Evolutionary conservation across 1,140 invertebrate genomes (phyloP).

Genomic region (Thaumatotibia leucotreta): DNA sequence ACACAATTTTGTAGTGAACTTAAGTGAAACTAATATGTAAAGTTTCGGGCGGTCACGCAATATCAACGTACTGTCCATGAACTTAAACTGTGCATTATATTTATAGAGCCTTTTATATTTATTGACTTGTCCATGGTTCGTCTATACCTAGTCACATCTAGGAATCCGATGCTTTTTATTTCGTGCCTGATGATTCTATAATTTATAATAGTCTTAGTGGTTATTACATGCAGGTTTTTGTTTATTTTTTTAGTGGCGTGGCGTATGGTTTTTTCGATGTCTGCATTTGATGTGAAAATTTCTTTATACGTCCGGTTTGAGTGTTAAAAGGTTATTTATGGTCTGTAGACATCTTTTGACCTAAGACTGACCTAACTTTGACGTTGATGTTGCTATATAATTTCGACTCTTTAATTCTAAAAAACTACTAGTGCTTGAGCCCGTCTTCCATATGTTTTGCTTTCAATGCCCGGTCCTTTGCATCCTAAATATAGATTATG

Average conservation of each 20-base stretch:
- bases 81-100: background rate
- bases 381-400: background rate
- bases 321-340: background rate
- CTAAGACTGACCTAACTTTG: background rate
- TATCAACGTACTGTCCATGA: background rate
- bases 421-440: no score
- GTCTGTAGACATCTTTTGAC: background rate
- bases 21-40: no score
- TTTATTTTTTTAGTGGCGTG: background rate
- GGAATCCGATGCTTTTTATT: background rate
- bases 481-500: no score
- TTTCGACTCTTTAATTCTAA: no score
- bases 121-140: background rate
- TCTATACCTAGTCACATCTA: background rate
- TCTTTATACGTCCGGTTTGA: background rate
- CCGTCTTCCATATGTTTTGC: no score
- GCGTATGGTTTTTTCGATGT: background rate
- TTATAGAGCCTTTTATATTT: background rate
- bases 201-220: background rate
- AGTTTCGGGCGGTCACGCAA: background rate
- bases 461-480: no score
- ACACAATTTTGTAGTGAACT: no score
- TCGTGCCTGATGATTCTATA: background rate
- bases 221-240: background rate
- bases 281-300: background rate